A percentile compares a stretch with the other conserved stretches of the same genome.
Evolutionary conservation across 2,113 vertebrate species (phyloP).

Genomic region (Chaenocephalus aceratus): DNA sequence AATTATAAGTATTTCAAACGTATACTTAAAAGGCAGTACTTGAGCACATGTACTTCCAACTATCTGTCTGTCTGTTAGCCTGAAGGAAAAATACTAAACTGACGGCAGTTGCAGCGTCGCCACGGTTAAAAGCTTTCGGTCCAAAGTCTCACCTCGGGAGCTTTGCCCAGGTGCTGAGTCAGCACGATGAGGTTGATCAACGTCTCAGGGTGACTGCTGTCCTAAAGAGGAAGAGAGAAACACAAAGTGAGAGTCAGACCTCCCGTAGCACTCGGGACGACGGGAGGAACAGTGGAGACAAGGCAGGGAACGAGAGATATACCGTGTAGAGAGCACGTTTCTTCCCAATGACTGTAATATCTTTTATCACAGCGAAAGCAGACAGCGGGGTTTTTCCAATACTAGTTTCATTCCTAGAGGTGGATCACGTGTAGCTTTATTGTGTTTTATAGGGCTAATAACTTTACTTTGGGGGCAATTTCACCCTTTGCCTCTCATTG

Average conservation of each 20-base stretch:
- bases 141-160: constrained; percentile 90
- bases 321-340: background rate
- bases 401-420: background rate
- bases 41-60: too few relatives aligned
- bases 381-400: too few relatives aligned
- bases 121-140: constrained; percentile 25
- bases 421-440: background rate
- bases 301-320: background rate
- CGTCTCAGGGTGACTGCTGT: constrained; percentile 95
- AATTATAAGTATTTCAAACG: too few relatives aligned
- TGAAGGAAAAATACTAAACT: constrained; percentile 3
- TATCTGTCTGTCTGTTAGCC: background rate
- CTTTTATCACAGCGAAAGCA: too few relatives aligned
- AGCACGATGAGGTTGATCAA: constrained; percentile 95
- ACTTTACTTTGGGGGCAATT: too few relatives aligned
- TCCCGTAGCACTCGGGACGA: background rate
- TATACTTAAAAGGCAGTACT: too few relatives aligned
- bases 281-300: background rate
- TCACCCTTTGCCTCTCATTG: too few relatives aligned
- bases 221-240: constrained; percentile 79
- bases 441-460: too few relatives aligned
- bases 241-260: background rate
- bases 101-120: background rate
- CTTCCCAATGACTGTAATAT: too few relatives aligned
- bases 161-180: constrained; percentile 93